Evolutionary conservation across 2,797 vertebrate genomes (phyloP).

Genomic region (Melanotaenia maccullochi): DNA sequence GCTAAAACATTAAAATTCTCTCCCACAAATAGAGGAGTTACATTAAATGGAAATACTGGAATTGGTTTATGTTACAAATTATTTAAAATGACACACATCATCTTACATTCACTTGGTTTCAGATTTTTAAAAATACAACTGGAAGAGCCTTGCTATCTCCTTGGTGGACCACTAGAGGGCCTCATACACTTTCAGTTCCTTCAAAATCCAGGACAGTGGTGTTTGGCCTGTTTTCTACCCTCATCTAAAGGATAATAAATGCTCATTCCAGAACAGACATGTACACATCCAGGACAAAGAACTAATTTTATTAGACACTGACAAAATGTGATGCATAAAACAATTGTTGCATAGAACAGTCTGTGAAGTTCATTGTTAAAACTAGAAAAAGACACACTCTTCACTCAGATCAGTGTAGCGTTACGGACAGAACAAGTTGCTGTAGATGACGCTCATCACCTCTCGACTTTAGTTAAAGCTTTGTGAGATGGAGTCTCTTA

Average conservation of each 20-base stretch:
- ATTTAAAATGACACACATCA: neutral
- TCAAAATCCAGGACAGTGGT: neutral
- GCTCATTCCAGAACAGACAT: neutral
- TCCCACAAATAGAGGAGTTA: neutral
- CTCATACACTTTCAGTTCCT: constrained; percentile 6
- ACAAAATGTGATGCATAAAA: neutral
- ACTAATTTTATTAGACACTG: neutral
- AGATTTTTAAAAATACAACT: neutral
- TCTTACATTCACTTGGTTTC: neutral
- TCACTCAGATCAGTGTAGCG: neutral
- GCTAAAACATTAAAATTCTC: neutral
- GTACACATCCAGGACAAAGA: neutral
- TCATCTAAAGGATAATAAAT: neutral
- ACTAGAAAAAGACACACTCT: neutral
- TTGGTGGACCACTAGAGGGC: constrained; percentile 69
- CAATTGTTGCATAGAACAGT: neutral
- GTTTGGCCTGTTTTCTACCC: neutral
- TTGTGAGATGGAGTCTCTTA: neutral
- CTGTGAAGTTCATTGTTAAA: neutral
- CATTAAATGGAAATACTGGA: neutral
- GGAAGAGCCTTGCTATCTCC: constrained; percentile 11
- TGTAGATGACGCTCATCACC: neutral
- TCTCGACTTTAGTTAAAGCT: neutral
- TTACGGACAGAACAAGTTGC: neutral
- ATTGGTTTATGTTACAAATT: neutral